A percentile compares a stretch with the other conserved stretches of the same genome.
phyloP scores from a whole-genome alignment of 2,888 invertebrate species.

The Liopterus haemorrhoidalis region DNA sequence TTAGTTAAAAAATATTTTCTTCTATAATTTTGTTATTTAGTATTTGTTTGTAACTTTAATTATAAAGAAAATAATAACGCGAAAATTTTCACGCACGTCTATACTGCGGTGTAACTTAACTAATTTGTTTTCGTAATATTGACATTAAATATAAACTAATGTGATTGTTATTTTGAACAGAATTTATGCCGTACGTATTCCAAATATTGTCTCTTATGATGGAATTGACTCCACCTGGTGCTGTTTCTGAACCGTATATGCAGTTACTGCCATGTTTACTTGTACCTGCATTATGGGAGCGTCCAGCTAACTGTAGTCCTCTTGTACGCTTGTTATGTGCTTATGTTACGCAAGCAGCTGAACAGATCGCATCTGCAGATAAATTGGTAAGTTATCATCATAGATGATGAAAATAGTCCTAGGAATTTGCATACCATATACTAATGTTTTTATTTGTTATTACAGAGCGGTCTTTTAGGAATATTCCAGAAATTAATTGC shows the following conservation, averaged over 20 bases:
- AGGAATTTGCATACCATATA: not conserved
- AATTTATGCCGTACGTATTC: constrained; percentile 97
- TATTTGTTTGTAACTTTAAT: no score
- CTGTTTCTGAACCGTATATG: constrained; percentile 78
- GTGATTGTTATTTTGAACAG: constrained; percentile 52
- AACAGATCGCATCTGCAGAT: constrained; percentile 61
- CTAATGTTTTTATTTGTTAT: constrained; percentile 23
- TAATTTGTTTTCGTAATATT: no score
- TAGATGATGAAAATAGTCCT: not conserved
- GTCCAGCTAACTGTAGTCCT: constrained; percentile 88
- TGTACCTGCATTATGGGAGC: constrained; percentile 87
- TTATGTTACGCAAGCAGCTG: constrained; percentile 67
- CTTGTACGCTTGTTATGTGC: constrained; percentile 87
- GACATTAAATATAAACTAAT: no score
- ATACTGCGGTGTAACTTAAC: no score
- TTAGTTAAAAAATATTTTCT: no score
- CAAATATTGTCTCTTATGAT: constrained; percentile 90
- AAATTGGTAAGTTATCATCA: constrained; percentile 58
- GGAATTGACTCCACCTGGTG: constrained; percentile 56
- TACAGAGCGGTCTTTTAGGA: constrained; percentile 74
- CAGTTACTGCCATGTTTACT: constrained; percentile 84
- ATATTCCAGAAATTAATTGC: constrained; percentile 96
- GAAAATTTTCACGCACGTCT: no score
- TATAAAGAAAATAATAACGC: no score
- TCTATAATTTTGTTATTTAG: no score